Base-by-base conservation (phyloP, 1,140 invertebrate genomes). In the Drosophila orena region DNA sequence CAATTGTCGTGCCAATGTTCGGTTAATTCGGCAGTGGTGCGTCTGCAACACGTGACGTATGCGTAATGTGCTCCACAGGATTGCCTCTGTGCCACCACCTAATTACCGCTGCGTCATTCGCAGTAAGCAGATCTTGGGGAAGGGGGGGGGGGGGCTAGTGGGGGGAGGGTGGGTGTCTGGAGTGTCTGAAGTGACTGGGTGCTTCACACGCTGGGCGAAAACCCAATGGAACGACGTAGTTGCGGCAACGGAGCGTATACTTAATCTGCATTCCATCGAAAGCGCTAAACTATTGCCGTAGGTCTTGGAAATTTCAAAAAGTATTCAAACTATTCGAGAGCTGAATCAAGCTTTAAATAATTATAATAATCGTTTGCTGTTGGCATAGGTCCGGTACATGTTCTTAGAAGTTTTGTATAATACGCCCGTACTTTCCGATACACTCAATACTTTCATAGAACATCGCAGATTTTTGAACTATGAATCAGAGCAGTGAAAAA, bases 21-120 rank as follows among this genome's bases (percentile, higher is more conserved):
- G 22, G 35, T 37, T 46, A 38, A 35, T 40, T 30, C 17, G 52
- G 37, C 56, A 55, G 65, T 81, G 85, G 88, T 88, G 79, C 78
- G 83, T 77, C 49, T 75, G 74, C 54, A 64, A 88, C 83, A 85
- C 83, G 81, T 85, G 81, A 85, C 81, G 78, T 88, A 85, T 88
- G 74, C 83, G 79, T 70, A 88, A 78, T 88, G 50, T 74, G 43
- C 60, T 46, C 14, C 46, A 40, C 15, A 34, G 47, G 49, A 53
- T 37, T 30, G 22, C 52, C 34, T 43, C 14, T 73, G 38, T 73
- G 69, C 69, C 57, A 46, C 43, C 35, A 35, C 42, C 68, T 71
- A 57, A 70, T 71, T 71, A 71, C 55, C 60, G 46, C 64, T 52
- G 60, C 64, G 60, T 59, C 64, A 53, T 44, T 22, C 30, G 14